Conservation (phyloP, 37 sponge, comb jelly and placozoan species). For the Chondrosia reniformis region DNA sequence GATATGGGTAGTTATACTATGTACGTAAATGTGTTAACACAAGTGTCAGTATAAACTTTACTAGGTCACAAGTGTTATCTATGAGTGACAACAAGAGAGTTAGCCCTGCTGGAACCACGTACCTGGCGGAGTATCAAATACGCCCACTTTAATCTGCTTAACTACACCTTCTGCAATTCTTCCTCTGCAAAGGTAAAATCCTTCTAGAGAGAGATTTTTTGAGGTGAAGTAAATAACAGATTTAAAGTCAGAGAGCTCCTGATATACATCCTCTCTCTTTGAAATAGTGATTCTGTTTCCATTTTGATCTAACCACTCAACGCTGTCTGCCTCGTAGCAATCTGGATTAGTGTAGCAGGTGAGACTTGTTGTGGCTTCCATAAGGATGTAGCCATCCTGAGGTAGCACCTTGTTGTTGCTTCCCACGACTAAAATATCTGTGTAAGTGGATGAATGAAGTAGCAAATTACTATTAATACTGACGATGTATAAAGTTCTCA, state of each 20-base stretch:
- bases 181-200: conserved; percentile 7
- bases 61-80: too few relatives aligned
- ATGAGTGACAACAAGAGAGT: too few relatives aligned
- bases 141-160: conserved; percentile 5
- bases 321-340: background rate
- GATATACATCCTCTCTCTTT: background rate
- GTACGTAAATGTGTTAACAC: too few relatives aligned
- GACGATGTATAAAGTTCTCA: background rate
- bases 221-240: background rate
- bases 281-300: background rate
- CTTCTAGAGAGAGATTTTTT: background rate
- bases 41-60: too few relatives aligned
- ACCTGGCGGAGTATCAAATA: conserved; percentile 25
- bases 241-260: background rate
- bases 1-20: too few relatives aligned
- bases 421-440: background rate
- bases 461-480: background rate
- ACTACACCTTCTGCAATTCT: background rate
- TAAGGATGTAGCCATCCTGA: conserved; percentile 2
- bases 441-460: background rate
- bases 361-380: background rate
- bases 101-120: too few relatives aligned
- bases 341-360: background rate
- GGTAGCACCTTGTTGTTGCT: background rate
- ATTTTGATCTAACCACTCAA: background rate